Percentiles rank a stretch among this genome's conserved stretches.
These are phyloP conservation scores for Escarpia spicata DNA, from an alignment of 2,888 invertebrate genomes.

Conservation along the genomic window DNA sequence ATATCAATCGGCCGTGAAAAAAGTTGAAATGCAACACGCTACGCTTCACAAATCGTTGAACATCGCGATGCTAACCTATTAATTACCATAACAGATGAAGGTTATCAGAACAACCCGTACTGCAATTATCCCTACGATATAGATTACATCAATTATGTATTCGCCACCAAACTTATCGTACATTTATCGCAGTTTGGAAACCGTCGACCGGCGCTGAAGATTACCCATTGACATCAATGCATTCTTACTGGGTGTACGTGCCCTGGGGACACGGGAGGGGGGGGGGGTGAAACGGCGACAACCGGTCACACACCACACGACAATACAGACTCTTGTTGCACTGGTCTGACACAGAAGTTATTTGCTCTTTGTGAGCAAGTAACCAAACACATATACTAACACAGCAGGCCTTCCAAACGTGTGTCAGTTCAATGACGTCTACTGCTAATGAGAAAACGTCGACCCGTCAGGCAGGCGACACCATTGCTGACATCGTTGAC, in stretches of 20 bases:
- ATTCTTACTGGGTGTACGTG: background rate
- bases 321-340: background rate
- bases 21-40: background rate
- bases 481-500: no score
- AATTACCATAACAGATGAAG: background rate
- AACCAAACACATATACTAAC: background rate
- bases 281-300: background rate
- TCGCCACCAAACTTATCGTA: background rate
- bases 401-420: background rate
- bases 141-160: slow-evolving; percentile 5
- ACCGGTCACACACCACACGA: background rate
- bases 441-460: background rate
- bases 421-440: background rate
- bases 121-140: background rate
- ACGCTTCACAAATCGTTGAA: background rate
- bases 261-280: background rate
- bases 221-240: background rate
- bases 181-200: background rate
- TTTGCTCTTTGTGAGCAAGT: background rate
- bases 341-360: background rate
- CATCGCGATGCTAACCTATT: background rate
- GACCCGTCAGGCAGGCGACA: no score
- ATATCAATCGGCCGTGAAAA: background rate
- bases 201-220: background rate
- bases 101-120: background rate